A percentile compares a stretch with the other conserved stretches of the same genome.
These are phyloP conservation scores for Fistularia commersonii DNA, from an alignment of 2,797 vertebrate genomes.

Conservation along the genomic window DNA sequence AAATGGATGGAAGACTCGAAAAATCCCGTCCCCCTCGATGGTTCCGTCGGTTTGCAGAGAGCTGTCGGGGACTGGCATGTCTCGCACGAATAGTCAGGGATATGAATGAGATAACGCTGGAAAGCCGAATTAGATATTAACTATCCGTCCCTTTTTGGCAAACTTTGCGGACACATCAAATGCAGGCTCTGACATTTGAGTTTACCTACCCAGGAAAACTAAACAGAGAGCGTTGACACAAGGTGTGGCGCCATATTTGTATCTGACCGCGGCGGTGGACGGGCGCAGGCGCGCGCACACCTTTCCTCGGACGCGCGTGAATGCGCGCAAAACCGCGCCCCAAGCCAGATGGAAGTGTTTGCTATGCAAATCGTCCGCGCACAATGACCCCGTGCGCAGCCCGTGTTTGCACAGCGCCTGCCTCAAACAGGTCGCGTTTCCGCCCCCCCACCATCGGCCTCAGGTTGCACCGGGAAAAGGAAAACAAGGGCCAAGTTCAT, in stretches of 20 bases:
- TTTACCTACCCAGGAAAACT: slow-evolving; percentile 72
- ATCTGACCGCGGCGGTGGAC: slow-evolving; percentile 58
- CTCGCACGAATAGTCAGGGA: slow-evolving; percentile 34
- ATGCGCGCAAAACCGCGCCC: slow-evolving; percentile 13
- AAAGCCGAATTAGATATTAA: slow-evolving; percentile 63
- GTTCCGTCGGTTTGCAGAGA: slow-evolving; percentile 20
- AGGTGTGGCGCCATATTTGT: slow-evolving; percentile 70
- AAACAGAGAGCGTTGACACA: slow-evolving; percentile 72
- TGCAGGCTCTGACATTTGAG: slow-evolving; percentile 57
- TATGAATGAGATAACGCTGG: slow-evolving; percentile 49
- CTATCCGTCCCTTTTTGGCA: slow-evolving; percentile 65
- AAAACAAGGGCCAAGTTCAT: slow-evolving; percentile 65
- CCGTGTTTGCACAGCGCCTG: slow-evolving; percentile 73
- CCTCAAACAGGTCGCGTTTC: slow-evolving; percentile 69
- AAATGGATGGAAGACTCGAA: slow-evolving; percentile 17
- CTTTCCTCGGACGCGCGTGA: slow-evolving; percentile 3
- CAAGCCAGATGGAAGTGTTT: slow-evolving; percentile 76
- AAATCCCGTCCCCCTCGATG: slow-evolving; percentile 26
- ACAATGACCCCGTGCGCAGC: slow-evolving; percentile 68
- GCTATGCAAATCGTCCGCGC: slow-evolving; percentile 52
- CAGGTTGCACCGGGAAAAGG: slow-evolving; percentile 41
- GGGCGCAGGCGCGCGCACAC: slow-evolving; percentile 32
- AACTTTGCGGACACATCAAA: slow-evolving; percentile 68
- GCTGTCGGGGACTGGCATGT: slow-evolving; percentile 36
- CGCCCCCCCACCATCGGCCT: slow-evolving; percentile 51